Conservation (phyloP, 2,888 invertebrate species). For the Clanis bilineata region DNA sequence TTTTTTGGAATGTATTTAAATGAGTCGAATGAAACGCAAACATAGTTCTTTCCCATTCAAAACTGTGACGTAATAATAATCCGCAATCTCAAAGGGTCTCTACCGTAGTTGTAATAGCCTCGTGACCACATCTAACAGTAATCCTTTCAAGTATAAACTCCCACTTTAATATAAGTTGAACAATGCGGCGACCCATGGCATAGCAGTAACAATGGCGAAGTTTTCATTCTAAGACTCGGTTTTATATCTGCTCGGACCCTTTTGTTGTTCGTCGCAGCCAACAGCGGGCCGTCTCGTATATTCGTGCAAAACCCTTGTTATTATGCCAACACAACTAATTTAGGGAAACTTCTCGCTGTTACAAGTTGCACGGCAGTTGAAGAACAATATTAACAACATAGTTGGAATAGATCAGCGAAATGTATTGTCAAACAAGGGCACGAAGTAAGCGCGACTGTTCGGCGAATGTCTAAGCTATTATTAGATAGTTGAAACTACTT, state of each 20-base stretch:
- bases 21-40: not conserved
- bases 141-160: conserved; percentile 75
- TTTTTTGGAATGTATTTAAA: not conserved
- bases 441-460: not conserved
- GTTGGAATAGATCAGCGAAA: conserved; percentile 5
- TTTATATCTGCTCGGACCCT: conserved; percentile 62
- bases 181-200: conserved; percentile 69
- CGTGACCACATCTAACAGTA: conserved; percentile 65
- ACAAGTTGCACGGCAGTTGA: not conserved
- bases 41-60: conserved; percentile 3
- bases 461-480: not conserved
- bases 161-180: conserved; percentile 75
- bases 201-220: conserved; percentile 71
- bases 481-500: not conserved
- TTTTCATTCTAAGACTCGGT: conserved; percentile 71
- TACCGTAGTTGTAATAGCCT: conserved; percentile 48
- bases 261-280: conserved; percentile 47
- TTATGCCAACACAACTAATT: conserved; percentile 58
- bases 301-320: conserved; percentile 47
- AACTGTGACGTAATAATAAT: conserved; percentile 46
- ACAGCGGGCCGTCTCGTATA: conserved; percentile 42
- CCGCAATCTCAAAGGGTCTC: conserved; percentile 43
- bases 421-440: not conserved
- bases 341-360: conserved; percentile 35
- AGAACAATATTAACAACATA: conserved; percentile 14